Base-by-base conservation (phyloP, 1,140 invertebrate species). In the Panagrolaimus sp. region DNA sequence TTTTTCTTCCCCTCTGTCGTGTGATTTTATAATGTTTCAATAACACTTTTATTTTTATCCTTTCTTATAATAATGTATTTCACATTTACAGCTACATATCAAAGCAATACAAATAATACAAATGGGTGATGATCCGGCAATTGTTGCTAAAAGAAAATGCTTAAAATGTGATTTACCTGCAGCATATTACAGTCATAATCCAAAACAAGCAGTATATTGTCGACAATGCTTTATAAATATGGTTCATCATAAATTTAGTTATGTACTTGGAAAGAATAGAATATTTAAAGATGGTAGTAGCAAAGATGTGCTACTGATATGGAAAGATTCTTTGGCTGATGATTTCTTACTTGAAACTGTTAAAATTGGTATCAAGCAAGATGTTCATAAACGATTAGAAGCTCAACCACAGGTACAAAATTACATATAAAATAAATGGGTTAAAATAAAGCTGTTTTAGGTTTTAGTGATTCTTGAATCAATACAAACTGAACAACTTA, bases 231-330 rank as follows among this genome's bases (percentile, higher is more conserved):
- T 70, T 31, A 27, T 70, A 0, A 48, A 69, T 13, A 70, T 70
- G 68, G 66, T 70, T 45, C 42, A 69, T 14, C 68, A 70, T 31
- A 70, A 70, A 25, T 70, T 70, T 23, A 70, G 68, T 44, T 70
- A 70, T 20, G 27, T 57, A 7, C 45, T 70, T 20, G 68, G 68
- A 53, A 70, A 70, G 68, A 42, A 70, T 57, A 1, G 46, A 43
- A 44, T 70, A 27, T 70, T 70, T 13, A 69, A 61, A 9, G 68
- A 70, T 9, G 61, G 51, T 20, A 57, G 27, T 27, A 16, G 11
- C 1, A 20, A 27, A 23, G 27, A 27, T 27, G 51, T 57, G n/a
- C 11, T 57, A 8, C 20, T 57, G 1, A 16, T 57, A 1, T 57
- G 51, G 51, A 20, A 27, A 9, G 51, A 16, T 4, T 57, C 51